Base-by-base conservation (phyloP, 2,888 invertebrate species). In the Antheraea assamensis region DNA sequence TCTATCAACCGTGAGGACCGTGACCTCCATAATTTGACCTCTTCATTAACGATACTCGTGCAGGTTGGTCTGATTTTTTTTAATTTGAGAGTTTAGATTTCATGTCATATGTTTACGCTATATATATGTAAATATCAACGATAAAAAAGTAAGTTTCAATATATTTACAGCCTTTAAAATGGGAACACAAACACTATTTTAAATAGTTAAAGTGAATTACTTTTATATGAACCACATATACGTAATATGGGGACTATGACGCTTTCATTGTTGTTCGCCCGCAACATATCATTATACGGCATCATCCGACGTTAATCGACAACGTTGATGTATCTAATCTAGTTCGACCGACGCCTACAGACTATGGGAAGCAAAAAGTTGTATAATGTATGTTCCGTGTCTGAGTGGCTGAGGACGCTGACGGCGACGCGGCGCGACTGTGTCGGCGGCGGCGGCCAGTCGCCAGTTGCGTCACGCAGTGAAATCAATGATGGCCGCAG, bases 401-500 rank as follows among this genome's bases (percentile, higher is more conserved):
- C 83, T 84, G 80, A 82, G 80, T 79, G 76, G 77, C 75, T 76
- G 82, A 79, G 76, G 77, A 72, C 77, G 80, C 75, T 76, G 79
- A 13, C 42, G n/a, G 42, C 42, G 42, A 7, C 42, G 42, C 42
- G 42, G 4, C 42, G 42, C 52, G 19, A 21, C 52, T 2, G 52
- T 24, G 70, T 47, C 49, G 76, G 80, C 77, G 61, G 79, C 80
- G 81, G 77, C 84, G 83, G 80, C 81, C 78, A 77, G 79, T 76
- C 85, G 84, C 81, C 82, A 77, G 83, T 91, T 90, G 89, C 91
- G 90, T 90, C 91, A 88, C 85, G 81, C 83, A 86, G 91, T 89
- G 91, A 91, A 92, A 92, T 92, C 92, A 92, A 92, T 92, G 91
- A 90, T 89, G 90, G 88, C 84, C 81, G 85, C 80, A 82, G 84